Base-by-base conservation (phyloP, 1,140 invertebrate genomes). In the Halesus radiatus region DNA sequence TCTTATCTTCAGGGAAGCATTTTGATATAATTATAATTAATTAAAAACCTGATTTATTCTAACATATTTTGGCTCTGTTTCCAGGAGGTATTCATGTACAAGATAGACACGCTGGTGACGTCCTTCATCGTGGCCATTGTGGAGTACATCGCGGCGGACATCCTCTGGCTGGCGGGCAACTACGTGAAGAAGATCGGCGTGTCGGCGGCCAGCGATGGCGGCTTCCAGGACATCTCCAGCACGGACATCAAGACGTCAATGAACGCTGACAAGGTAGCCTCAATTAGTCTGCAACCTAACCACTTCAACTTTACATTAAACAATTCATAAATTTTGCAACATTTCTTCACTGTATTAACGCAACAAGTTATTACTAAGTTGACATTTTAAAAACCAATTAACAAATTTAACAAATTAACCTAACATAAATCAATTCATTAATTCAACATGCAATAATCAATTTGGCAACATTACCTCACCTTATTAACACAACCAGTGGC, bases 201-300 rank as follows among this genome's bases (percentile, higher is more conserved):
- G 37, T 45, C 37, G 37, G 37, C 37, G 37, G 96, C 97, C 89
- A 87, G 87, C 84, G 85, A 85, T 18, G 88, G 88, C 15, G 87
- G 86, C 72, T 86, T 86, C 70, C 92, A 93, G 20, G 95, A 97
- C 87, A 98, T 99, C 84, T 96, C 96, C 0, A 95, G 94, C 80
- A 94, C 98, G 86, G 98, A 99, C 87, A 97, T 99, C 86, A 95
- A 96, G 89, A 97, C 98, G 75, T 97, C 98, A 22, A 98, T 99
- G 96, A 98, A 96, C 89, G 97, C 97, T 83, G 98, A 99, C 87
- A 97, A 97, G 92, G 96, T 97, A 91, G 8, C 0, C n/a, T 56
- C 4, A 20, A n/a, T 22, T 16, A 56, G 5, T 56, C n/a, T 7
- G 7, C 32, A 32, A 3, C 37, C 37, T 45, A 45, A 45, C 37